phyloP scores from a whole-genome alignment of 2,888 invertebrate genomes.

The Chalcosyrphus nemorum region DNA sequence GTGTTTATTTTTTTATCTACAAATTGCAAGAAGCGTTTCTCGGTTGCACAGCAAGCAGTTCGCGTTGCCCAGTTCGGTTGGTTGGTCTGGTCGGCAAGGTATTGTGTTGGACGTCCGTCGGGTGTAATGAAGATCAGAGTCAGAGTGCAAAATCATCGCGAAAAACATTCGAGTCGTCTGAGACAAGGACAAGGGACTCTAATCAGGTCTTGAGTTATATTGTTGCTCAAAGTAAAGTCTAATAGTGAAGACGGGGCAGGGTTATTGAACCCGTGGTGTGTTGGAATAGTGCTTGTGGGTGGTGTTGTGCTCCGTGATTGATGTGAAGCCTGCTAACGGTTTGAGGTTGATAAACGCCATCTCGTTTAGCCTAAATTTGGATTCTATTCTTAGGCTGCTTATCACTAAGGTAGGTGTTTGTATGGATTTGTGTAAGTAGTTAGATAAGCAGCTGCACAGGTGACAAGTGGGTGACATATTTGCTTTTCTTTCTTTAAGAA shows the following conservation, averaged over 20 bases:
- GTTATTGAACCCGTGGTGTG: too few relatives aligned
- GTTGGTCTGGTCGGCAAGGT: constrained; percentile 25
- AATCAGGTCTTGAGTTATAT: neutral
- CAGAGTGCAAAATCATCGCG: constrained; percentile 2
- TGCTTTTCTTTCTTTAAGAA: too few relatives aligned
- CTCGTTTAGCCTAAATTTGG: neutral
- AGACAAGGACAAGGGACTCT: neutral
- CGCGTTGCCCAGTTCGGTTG: neutral
- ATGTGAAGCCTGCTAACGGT: too few relatives aligned
- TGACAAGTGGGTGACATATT: too few relatives aligned
- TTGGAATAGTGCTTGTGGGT: neutral
- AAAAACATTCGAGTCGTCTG: neutral
- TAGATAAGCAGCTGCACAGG: neutral
- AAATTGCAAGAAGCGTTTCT: constrained; percentile 30
- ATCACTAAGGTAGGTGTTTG: neutral
- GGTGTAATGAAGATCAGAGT: constrained; percentile 23
- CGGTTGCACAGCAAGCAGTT: constrained; percentile 2
- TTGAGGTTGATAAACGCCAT: neutral
- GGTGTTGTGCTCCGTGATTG: too few relatives aligned
- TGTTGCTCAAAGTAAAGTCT: neutral
- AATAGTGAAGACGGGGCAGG: too few relatives aligned
- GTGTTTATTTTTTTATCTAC: constrained; percentile 30
- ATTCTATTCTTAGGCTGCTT: neutral
- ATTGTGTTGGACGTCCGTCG: neutral
- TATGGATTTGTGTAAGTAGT: neutral